Base-by-base conservation (phyloP, 64 coral and sea anemone genomes). In the Stichodactyla helianthus region DNA sequence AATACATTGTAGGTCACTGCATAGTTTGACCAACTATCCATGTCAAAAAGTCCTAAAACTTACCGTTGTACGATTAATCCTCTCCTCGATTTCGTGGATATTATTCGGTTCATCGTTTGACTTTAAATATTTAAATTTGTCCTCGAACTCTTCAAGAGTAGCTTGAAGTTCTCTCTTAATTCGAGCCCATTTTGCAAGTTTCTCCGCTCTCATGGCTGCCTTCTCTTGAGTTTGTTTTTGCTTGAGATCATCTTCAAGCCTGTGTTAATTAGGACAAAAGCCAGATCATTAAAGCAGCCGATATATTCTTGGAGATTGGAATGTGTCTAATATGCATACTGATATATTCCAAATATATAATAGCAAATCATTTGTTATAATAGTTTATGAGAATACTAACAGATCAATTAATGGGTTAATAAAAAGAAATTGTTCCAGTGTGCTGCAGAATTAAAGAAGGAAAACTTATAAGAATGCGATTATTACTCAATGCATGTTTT, bases 11-110 rank as follows among this genome's bases (percentile, higher is more conserved):
- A 4, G 6, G 23, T 16, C 10, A 74, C 6, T 28, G 27, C 68
- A 74, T 74, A 74, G n/a, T 54, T 81, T 81, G 9, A 2, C 10
- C 51, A 81, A 22, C 50, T 5, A 8, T 81, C 78, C 78, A 54
- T 81, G 15, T 19, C 50, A 81, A 11, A 23, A 12, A 15, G 5
- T 81, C 20, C 22, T 12, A 51, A 81, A 52, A 54, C 78, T 81
- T 15, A 81, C 78, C 78, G 78, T 51, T 52, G 78, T 81, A 50
- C 78, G 35, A 7, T 81, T 54, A 13, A 81, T 81, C 53, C 78
- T 81, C n/a, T 54, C 50, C 50, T 54, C 78, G 6, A 54, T 81
- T 53, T 81, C 78, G 6, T 5, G 2, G 6, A 54, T 14, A 81
- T 81, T 53, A 20, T 54, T 81, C 15, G 78, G 78, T 16, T 7